Evolutionary conservation across 2,113 vertebrate species (phyloP), one percentile per base, ranked within the genome.

Genomic region (Rhineura floridana): DNA sequence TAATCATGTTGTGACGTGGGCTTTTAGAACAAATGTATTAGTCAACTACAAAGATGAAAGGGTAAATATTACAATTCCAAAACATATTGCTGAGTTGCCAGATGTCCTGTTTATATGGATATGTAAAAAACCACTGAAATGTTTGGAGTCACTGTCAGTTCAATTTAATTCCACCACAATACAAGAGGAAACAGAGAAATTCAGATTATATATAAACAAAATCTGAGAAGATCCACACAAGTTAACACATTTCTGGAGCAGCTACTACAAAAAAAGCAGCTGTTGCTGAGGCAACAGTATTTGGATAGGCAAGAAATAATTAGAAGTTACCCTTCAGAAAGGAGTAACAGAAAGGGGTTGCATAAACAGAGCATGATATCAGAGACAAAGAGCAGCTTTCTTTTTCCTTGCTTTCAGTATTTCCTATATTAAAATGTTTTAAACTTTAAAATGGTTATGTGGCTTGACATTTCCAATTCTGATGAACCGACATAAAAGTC

Each of bases 221-320:
- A 88, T 2, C 84, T 91, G 59, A 80, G 86, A 93, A 90, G 52
- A 92, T 92, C 90, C 63, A 75, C 44, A 77, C 10, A 86, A 50
- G 55, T 86, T 76, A 91, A 77, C 89, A 85, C 72, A 85, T 28
- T 48, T 87, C 69, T 92, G 44, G 88, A 92, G 87, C 92, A 93
- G 90, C 33, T 73, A 9, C 10, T 91, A 91, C 5, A 9, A 30
- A 62, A 69, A 52, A 91, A 94, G 89, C 36, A 88, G 75, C 76
- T 80, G 30, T 23, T 92, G 36, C 76, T 39, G 46, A 84, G 78
- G 72, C 88, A 93, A 85, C 81, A 88, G 84, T 46, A 86, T 91
- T 90, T 90, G 82, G 70, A 90, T 87, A 86, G n/a, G 83, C 72
- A 70, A 67, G 87, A 88, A 88, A 92, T 1, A 86, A 84, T 83